These are phyloP conservation scores for Oreochromis mossambicus DNA, from an alignment of 2,797 vertebrate genomes.

Conservation along the genomic window DNA sequence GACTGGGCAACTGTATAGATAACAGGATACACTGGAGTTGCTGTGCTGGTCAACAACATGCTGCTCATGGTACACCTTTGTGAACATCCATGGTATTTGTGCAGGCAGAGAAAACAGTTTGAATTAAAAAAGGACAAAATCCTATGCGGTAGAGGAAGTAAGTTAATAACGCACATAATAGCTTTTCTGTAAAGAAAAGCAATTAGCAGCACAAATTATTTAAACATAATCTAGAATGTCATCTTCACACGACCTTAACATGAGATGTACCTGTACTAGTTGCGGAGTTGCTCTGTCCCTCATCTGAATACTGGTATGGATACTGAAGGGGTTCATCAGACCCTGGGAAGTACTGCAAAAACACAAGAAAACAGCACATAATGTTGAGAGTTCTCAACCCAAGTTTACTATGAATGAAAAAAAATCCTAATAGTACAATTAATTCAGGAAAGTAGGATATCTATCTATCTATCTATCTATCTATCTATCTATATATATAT, in stretches of 20 bases:
- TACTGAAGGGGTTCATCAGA: constrained; percentile 92
- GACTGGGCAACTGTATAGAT: neutral
- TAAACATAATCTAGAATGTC: neutral
- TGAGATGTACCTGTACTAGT: constrained; percentile 88
- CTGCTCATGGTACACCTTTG: neutral
- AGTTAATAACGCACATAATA: neutral
- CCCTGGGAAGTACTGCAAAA: constrained; percentile 90
- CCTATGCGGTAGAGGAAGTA: neutral
- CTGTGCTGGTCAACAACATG: neutral
- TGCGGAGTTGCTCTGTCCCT: constrained; percentile 96
- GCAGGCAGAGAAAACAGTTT: neutral
- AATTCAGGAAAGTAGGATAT: neutral
- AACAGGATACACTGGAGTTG: neutral
- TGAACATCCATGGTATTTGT: neutral
- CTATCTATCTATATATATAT: too few species aligned
- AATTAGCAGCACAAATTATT: neutral
- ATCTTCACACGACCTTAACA: neutral
- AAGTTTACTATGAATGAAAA: neutral
- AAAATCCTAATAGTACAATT: neutral
- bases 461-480: too few species aligned
- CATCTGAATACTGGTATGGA: constrained; percentile 96
- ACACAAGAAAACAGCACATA: neutral
- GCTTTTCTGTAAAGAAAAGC: neutral
- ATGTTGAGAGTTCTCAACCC: neutral
- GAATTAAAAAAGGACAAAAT: neutral